Conservation (phyloP, 2,113 vertebrate species). For the Megaptera novaeangliae region DNA sequence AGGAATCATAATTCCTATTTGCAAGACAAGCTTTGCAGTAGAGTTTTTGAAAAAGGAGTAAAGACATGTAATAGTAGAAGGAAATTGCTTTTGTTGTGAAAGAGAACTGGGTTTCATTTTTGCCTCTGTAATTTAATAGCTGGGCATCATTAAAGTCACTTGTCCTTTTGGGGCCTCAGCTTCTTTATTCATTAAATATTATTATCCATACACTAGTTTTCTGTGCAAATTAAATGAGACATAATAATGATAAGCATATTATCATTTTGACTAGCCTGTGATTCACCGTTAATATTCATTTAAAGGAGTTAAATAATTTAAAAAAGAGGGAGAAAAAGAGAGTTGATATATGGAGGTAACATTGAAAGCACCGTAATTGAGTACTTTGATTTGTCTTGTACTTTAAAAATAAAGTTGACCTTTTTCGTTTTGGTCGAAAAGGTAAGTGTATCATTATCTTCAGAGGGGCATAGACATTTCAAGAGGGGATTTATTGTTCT, state of each 20-base stretch:
- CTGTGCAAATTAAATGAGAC: background rate
- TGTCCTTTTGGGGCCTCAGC: background rate
- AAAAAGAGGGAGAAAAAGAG: background rate
- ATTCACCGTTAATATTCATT: background rate
- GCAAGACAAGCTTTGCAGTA: background rate
- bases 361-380: background rate
- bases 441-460: background rate
- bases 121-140: background rate
- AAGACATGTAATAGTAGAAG: background rate
- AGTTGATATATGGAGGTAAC: background rate
- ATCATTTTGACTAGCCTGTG: background rate
- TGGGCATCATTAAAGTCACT: background rate
- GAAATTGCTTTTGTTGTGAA: background rate
- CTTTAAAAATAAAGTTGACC: background rate
- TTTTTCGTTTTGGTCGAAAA: background rate
- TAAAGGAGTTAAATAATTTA: background rate
- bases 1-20: background rate
- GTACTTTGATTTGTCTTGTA: background rate
- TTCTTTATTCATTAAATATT: slow-evolving; percentile 18
- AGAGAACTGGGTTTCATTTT: background rate
- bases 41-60: background rate
- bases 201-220: background rate
- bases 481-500: background rate
- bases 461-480: background rate
- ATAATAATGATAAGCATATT: background rate